These are phyloP conservation scores for Aphidoletes aphidimyza DNA, from an alignment of 2,888 invertebrate genomes.

Conservation along the genomic window DNA sequence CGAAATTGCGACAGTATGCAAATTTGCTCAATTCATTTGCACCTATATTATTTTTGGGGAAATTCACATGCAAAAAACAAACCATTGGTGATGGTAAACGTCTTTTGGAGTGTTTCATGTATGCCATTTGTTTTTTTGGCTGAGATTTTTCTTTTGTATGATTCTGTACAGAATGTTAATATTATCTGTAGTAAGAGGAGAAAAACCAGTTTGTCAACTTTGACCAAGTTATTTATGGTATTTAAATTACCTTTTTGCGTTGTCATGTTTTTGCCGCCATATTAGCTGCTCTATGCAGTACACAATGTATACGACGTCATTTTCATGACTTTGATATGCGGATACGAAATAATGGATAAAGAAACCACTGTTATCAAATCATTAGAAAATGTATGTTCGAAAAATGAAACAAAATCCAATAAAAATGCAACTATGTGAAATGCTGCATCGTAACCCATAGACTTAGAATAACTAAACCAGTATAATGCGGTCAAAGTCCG, in stretches of 20 bases:
- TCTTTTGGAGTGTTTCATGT: no score
- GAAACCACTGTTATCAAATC: not conserved
- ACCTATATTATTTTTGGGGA: not conserved
- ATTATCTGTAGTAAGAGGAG: no score
- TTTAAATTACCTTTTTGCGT: not conserved
- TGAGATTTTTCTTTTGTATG: no score
- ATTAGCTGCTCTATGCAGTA: not conserved
- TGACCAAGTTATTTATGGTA: not conserved
- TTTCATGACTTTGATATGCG: not conserved
- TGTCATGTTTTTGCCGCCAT: not conserved
- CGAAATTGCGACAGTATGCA: slow-evolving; percentile 30
- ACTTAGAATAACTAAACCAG: no score
- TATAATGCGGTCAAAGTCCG: no score
- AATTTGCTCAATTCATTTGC: not conserved
- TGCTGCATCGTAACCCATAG: no score
- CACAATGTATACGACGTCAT: no score
- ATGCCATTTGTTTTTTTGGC: no score
- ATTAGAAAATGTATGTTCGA: not conserved
- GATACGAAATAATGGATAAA: not conserved
- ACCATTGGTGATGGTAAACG: not conserved
- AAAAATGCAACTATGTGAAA: not conserved
- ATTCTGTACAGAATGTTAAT: no score
- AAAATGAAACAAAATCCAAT: no score
- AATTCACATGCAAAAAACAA: not conserved
- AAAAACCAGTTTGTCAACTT: slow-evolving; percentile 39